These are phyloP conservation scores for Cyphomyrus discorhynchus DNA, from an alignment of 2,113 vertebrate genomes.

Conservation along the genomic window DNA sequence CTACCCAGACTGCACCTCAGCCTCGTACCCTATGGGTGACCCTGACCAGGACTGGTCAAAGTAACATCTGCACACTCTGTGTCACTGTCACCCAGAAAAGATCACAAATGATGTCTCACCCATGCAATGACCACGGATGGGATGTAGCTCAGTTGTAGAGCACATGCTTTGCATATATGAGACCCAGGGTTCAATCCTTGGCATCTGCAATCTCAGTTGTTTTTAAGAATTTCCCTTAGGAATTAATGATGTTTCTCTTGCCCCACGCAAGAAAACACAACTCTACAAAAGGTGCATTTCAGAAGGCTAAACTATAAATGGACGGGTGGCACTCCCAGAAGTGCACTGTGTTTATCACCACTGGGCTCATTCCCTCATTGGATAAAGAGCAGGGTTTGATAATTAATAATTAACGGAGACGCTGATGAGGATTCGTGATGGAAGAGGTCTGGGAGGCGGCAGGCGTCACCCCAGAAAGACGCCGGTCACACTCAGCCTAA, in stretches of 20 bases:
- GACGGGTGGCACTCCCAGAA: not conserved
- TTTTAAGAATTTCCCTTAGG: not conserved
- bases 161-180: constrained; percentile 26
- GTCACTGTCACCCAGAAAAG: not conserved
- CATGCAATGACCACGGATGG: not conserved
- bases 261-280: not conserved
- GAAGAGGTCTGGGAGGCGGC: not conserved
- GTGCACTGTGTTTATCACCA: not conserved
- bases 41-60: not conserved
- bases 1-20: not conserved
- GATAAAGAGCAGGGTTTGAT: not conserved
- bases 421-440: not conserved
- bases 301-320: not conserved
- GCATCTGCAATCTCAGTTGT: not conserved
- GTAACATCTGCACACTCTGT: not conserved
- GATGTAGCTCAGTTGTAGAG: constrained; percentile 27
- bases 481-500: not conserved
- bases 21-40: not conserved
- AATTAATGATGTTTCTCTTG: not conserved
- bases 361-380: not conserved
- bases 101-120: not conserved
- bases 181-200: not conserved
- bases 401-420: not conserved
- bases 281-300: not conserved
- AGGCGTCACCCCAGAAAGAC: not conserved